phyloP scores from a whole-genome alignment of 2,113 vertebrate genomes.

The Anhinga anhinga region DNA sequence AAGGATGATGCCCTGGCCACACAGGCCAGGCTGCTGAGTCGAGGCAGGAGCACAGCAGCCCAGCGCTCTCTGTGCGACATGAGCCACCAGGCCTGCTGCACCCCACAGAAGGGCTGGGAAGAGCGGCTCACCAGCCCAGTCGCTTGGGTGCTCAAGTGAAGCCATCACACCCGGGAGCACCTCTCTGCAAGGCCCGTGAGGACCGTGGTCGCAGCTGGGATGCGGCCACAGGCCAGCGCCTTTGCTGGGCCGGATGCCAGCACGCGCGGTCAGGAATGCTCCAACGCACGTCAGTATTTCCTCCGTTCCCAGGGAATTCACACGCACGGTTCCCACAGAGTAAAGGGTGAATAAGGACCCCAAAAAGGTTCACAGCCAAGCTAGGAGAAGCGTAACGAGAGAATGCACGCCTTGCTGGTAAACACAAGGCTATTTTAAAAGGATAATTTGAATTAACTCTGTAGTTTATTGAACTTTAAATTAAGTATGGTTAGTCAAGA shows the following conservation, averaged over 20 bases:
- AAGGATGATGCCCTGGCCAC: background rate
- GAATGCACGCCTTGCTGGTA: background rate
- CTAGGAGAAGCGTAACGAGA: background rate
- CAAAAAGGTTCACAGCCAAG: background rate
- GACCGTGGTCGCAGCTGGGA: background rate
- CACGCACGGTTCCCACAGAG: accelerated
- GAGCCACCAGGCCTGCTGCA: background rate
- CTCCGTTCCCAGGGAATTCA: background rate
- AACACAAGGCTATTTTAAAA: background rate
- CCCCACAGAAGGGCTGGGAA: background rate
- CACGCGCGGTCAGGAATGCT: accelerated
- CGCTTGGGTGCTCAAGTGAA: background rate
- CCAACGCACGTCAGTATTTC: accelerated
- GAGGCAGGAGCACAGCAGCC: accelerated
- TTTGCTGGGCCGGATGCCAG: too few relatives aligned
- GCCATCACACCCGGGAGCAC: background rate
- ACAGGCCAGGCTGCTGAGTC: background rate
- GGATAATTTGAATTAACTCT: background rate
- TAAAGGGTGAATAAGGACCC: background rate
- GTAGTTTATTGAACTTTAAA: background rate
- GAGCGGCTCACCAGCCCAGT: background rate
- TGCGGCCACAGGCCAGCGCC: accelerated
- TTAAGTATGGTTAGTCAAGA: background rate
- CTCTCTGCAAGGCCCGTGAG: accelerated
- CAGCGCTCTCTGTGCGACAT: accelerated